Evolutionary conservation across 2,797 vertebrate genomes (phyloP), one percentile per base, ranked within the genome.

Genomic region (Taenioides sp.): DNA sequence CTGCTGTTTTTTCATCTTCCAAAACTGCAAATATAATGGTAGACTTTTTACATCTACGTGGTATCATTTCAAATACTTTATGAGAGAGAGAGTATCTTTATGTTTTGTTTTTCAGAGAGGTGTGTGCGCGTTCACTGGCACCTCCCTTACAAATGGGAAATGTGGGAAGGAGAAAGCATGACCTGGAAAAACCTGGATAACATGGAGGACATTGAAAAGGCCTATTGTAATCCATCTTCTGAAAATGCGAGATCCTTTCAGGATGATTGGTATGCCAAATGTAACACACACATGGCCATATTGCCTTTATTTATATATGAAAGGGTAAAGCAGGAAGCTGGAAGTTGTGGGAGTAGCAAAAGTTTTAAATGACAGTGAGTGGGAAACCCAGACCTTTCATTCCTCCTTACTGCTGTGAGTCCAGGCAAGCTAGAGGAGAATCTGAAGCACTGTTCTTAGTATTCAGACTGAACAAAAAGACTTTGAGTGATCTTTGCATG

Each of bases 101-200:
- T 27, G 5, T 7, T 34, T 72, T 61, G 50, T 73, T 63, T 54
- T 72, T 0, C 85, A 98, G 97, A 91, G 0, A 92, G 68, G 61
- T 99, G 98, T 81, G 82, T 1, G 4, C 91, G 83, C 60, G 73
- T 95, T 83, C 98, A 99, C 70, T 96, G 92, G 87, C 82, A 88
- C 66, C 88, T 98, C 40, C 97, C 98, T 0, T 99, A 98, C 89
- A 93, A 87, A 79, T 99, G 98, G 98, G 94, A 99, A 85, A 12
- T 92, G 27, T 50, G 87, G 1, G 79, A 89, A 17, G 17, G 47
- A 1, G 52, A 89, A 22, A 85, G 72, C 2, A 5, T 58, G 34
- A 84, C 52, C 3, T 99, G 97, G 97, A 86, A 59, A 1, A 94
- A 97, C 70, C 71, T 97, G 68, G 0, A 71, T 3, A 74, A 80